Evolutionary conservation across 2,888 invertebrate genomes (phyloP).

Genomic region (Eupithecia abbreviata): DNA sequence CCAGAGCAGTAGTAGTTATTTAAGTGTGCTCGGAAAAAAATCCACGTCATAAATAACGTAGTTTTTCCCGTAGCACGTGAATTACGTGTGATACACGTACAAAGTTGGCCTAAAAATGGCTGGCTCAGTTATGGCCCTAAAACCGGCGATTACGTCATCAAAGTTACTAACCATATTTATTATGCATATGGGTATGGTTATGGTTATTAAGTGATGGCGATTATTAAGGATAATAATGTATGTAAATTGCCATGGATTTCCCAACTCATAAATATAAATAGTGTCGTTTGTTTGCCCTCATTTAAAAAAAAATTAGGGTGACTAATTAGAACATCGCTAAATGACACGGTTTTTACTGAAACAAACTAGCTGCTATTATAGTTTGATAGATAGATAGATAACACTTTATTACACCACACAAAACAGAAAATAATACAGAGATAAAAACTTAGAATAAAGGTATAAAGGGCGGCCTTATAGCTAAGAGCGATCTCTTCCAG

Average conservation of each 20-base stretch:
- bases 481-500: no score
- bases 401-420: no score
- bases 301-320: neutral
- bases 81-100: neutral
- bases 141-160: constrained; percentile 7
- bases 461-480: no score
- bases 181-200: constrained; percentile 10
- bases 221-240: constrained; percentile 4
- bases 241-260: constrained; percentile 2
- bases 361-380: neutral
- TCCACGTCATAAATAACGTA: neutral
- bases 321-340: neutral
- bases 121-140: neutral
- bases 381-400: no score
- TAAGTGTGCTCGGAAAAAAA: neutral
- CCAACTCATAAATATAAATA: constrained; percentile 1
- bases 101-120: constrained; percentile 8
- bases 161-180: neutral
- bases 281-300: neutral
- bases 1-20: neutral
- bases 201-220: neutral
- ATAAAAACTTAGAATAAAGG: no score
- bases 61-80: neutral
- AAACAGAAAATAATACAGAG: no score
- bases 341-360: neutral